Conservation (phyloP, 1,140 invertebrate genomes). For the Hycleus phaleratus region DNA sequence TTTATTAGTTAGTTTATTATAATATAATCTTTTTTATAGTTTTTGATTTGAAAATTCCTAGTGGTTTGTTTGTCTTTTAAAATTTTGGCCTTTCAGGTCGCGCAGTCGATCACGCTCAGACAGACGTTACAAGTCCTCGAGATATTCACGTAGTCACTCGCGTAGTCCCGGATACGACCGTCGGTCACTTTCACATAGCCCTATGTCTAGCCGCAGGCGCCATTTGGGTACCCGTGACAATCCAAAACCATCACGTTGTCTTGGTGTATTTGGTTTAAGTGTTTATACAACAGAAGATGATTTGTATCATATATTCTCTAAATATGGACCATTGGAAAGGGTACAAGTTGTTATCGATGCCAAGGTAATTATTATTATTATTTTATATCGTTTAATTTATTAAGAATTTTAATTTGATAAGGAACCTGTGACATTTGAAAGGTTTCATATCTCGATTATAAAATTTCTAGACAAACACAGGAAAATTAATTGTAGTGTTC, state of each 20-base stretch:
- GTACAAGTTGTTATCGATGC: conserved; percentile 95
- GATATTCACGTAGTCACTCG: conserved; percentile 46
- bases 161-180: conserved; percentile 45
- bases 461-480: too few species aligned
- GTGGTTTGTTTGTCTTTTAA: too few species aligned
- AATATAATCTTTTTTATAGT: not conserved
- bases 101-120: conserved; percentile 47
- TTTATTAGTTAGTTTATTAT: not conserved
- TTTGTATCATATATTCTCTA: conserved; percentile 87
- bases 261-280: conserved; percentile 92
- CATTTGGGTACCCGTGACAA: conserved; percentile 64
- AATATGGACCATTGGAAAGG: conserved; percentile 86
- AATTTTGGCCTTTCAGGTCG: conserved; percentile 28
- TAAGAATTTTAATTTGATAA: too few species aligned
- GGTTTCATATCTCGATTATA: too few species aligned
- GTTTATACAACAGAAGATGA: conserved; percentile 88
- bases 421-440: too few species aligned
- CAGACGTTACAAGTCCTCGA: conserved; percentile 41
- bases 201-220: conserved; percentile 50
- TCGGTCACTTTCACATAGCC: conserved; percentile 46
- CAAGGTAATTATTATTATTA: conserved; percentile 57
- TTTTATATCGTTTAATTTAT: not conserved
- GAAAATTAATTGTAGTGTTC: too few species aligned
- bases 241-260: conserved; percentile 78
- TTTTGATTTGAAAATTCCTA: not conserved